Conservation (phyloP, 1,140 invertebrate genomes). For the Thaumetopoea pityocampa region DNA sequence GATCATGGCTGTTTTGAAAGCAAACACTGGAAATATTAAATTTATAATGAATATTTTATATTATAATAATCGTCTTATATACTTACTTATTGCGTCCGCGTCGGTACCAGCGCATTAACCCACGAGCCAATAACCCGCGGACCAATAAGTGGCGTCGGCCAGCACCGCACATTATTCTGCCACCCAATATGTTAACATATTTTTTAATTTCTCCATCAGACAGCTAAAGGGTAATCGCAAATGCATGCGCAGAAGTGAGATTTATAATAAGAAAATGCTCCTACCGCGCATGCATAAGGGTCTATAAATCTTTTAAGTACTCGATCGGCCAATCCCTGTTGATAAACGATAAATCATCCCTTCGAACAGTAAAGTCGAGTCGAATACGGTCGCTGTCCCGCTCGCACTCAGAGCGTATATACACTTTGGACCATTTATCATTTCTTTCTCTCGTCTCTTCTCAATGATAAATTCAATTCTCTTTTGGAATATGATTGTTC, state of each 20-base stretch:
- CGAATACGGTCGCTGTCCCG: constrained; percentile 45
- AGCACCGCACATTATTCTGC: constrained; percentile 21
- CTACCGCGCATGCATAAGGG: constrained; percentile 68
- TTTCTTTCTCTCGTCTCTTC: constrained; percentile 65
- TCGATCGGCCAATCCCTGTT: constrained; percentile 71
- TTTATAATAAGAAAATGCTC: constrained; percentile 72
- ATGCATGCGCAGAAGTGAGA: constrained; percentile 65
- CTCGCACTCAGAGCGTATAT: constrained; percentile 43
- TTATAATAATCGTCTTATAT: too few species aligned
- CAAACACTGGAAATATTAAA: too few species aligned
- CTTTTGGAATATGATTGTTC: constrained; percentile 73
- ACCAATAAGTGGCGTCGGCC: constrained; percentile 33
- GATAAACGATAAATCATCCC: constrained; percentile 73
- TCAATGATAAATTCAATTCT: constrained; percentile 75
- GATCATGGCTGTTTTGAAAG: too few species aligned
- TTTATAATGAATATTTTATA: too few species aligned
- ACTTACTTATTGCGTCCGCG: too few species aligned
- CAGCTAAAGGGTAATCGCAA: constrained; percentile 54
- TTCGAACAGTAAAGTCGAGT: constrained; percentile 50
- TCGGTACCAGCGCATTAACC: constrained; percentile 49
- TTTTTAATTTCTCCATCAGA: constrained; percentile 61
- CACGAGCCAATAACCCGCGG: constrained; percentile 49
- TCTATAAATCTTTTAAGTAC: constrained; percentile 72
- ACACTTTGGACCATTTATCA: constrained; percentile 67
- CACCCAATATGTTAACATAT: constrained; percentile 67